A percentile compares a stretch with the other conserved stretches of the same genome.
Evolutionary conservation across 2,888 invertebrate species (phyloP).

Genomic region (Ophion ellenae): DNA sequence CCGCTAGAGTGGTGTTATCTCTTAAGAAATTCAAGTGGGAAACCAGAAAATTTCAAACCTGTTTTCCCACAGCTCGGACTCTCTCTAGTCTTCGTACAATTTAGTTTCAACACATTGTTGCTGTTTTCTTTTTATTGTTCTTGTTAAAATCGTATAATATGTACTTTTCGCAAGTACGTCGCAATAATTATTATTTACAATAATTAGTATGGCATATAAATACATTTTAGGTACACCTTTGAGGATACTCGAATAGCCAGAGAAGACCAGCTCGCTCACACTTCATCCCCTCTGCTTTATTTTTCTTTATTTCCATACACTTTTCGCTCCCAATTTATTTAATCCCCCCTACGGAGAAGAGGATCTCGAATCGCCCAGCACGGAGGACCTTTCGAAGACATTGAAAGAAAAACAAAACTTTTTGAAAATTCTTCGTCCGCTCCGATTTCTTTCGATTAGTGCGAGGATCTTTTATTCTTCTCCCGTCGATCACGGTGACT

Average conservation of each 20-base stretch:
- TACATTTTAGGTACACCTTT: slow-evolving; percentile 78
- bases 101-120: slow-evolving; percentile 5
- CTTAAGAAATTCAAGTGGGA: background rate
- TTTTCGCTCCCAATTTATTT: background rate
- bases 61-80: slow-evolving; percentile 7
- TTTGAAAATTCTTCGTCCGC: background rate
- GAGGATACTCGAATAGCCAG: slow-evolving; percentile 63
- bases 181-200: slow-evolving; percentile 75
- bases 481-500: background rate
- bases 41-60: slow-evolving; percentile 9
- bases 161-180: slow-evolving; percentile 47
- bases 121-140: slow-evolving; percentile 10
- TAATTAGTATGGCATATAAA: slow-evolving; percentile 79
- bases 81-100: background rate
- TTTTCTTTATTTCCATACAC: background rate
- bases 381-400: background rate
- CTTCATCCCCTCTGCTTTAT: background rate
- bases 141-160: slow-evolving; percentile 41
- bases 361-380: too few relatives aligned
- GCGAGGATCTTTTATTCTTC: background rate
- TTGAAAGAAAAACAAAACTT: background rate
- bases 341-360: too few relatives aligned
- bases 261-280: slow-evolving; percentile 62
- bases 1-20: too few relatives aligned
- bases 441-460: background rate